Percentiles rank a stretch among this genome's conserved stretches.
phyloP scores from a whole-genome alignment of 2,113 vertebrate species.

The Oxygymnocypris stewartii region DNA sequence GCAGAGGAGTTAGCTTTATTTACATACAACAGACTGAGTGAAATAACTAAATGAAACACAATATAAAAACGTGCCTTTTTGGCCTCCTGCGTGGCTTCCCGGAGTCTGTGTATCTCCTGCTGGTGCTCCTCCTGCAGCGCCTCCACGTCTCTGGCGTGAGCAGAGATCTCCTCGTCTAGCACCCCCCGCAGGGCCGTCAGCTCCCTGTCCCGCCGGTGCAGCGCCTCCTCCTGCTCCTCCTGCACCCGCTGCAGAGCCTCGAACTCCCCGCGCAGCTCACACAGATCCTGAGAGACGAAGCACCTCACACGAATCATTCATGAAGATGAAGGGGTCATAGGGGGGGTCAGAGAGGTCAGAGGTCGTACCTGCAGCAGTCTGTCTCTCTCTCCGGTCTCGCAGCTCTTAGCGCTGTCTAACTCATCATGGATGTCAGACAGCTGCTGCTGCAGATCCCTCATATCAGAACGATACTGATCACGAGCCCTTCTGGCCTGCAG shows the following conservation, averaged over 20 bases:
- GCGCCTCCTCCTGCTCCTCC: slow-evolving; percentile 88
- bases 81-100: slow-evolving; percentile 76
- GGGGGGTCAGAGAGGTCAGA: background rate
- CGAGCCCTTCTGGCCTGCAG: slow-evolving; percentile 86
- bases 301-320: no score
- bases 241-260: slow-evolving; percentile 82
- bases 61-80: slow-evolving; percentile 73
- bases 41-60: background rate
- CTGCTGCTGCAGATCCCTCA: slow-evolving; percentile 92
- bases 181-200: slow-evolving; percentile 88
- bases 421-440: slow-evolving; percentile 98
- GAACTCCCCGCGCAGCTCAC: slow-evolving; percentile 82
- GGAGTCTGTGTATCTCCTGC: slow-evolving; percentile 77
- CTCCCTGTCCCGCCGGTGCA: slow-evolving; percentile 83
- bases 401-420: slow-evolving; percentile 81
- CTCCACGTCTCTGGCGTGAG: slow-evolving; percentile 86
- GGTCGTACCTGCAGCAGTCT: slow-evolving; percentile 76
- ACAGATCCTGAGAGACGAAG: slow-evolving; percentile 74
- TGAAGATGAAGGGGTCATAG: no score
- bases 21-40: background rate
- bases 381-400: slow-evolving; percentile 69
- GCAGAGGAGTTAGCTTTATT: background rate
- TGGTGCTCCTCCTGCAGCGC: slow-evolving; percentile 84
- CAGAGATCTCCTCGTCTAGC: slow-evolving; percentile 91
- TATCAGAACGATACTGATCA: slow-evolving; percentile 85